Evolutionary conservation across 23 tunicate genomes (phyloP).

Genomic region (Clavelina lepadiformis): DNA sequence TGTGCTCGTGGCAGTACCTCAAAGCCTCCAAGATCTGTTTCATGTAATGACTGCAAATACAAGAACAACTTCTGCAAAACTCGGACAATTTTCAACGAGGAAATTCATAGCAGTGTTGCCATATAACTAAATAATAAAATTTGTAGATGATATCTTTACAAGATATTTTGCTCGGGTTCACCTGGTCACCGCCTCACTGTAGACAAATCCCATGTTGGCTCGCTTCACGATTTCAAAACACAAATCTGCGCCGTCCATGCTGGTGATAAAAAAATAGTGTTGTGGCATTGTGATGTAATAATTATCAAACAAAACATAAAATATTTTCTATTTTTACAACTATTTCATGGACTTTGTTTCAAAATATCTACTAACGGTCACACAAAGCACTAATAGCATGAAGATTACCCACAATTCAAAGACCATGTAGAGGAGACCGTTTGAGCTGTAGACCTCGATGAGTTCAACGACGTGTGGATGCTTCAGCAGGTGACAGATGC

Average conservation of each 20-base stretch:
- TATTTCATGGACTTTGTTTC: too few relatives aligned
- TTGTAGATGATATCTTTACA: background rate
- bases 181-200: slow-evolving; percentile 97
- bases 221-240: slow-evolving; percentile 96
- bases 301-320: background rate
- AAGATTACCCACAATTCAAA: slow-evolving; percentile 87
- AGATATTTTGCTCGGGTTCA: background rate
- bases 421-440: slow-evolving; percentile 88
- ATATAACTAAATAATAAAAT: background rate
- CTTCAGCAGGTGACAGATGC: slow-evolving; percentile 82
- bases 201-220: slow-evolving; percentile 96
- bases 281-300: background rate
- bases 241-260: slow-evolving; percentile 98
- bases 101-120: background rate
- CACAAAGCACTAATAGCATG: background rate
- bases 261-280: slow-evolving; percentile 21
- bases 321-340: background rate
- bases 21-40: slow-evolving; percentile 87
- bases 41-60: slow-evolving; percentile 84
- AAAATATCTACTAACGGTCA: background rate
- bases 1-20: slow-evolving; percentile 83
- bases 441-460: slow-evolving; percentile 84
- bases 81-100: background rate
- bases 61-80: background rate
- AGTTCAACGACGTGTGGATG: slow-evolving; percentile 93